phyloP scores from a whole-genome alignment of 2,888 invertebrate genomes.

The Phania funesta region DNA sequence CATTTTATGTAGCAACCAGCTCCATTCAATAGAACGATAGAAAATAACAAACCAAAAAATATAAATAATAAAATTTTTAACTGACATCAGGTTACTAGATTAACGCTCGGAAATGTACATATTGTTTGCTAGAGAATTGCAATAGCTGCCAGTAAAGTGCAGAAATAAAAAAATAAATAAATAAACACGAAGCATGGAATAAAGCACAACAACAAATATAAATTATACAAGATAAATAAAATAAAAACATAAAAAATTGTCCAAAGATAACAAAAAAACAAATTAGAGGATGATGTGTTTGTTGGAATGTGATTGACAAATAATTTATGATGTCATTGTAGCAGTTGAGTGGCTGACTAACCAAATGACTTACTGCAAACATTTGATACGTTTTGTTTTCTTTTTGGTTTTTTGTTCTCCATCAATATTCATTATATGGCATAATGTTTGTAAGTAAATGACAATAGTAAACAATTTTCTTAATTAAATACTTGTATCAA shows the following conservation, averaged over 20 bases:
- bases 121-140: constrained; percentile 44
- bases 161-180: constrained; percentile 22
- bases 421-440: constrained; percentile 17
- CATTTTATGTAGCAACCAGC: constrained; percentile 5
- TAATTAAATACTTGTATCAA: not conserved
- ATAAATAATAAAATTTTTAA: constrained; percentile 49
- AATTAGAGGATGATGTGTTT: constrained; percentile 30
- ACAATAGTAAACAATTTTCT: constrained; percentile 38
- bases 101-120: constrained; percentile 37
- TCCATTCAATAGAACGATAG: constrained; percentile 4
- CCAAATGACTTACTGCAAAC: not conserved
- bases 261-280: not conserved
- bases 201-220: constrained; percentile 21
- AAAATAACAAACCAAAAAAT: not conserved
- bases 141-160: not conserved
- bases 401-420: not conserved
- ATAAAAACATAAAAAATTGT: constrained; percentile 30
- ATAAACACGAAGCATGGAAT: constrained; percentile 51
- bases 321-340: constrained; percentile 58
- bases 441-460: constrained; percentile 31
- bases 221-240: constrained; percentile 44
- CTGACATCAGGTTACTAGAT: constrained; percentile 56
- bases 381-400: not conserved
- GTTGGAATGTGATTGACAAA: constrained; percentile 45
- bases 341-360: constrained; percentile 13